These are phyloP conservation scores for Tachina grossa DNA, from an alignment of 2,888 invertebrate genomes.

Conservation along the genomic window DNA sequence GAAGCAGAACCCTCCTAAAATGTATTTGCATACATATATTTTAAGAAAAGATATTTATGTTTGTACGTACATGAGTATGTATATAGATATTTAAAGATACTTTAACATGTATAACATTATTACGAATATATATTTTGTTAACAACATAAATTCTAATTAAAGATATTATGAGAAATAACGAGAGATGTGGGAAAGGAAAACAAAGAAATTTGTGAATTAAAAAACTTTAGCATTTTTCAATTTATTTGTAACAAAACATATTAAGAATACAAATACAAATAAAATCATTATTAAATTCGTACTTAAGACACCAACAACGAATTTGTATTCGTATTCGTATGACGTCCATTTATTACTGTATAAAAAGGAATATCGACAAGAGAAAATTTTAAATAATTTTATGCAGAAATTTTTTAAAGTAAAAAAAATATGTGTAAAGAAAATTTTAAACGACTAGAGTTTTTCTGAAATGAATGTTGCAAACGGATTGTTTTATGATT, in stretches of 20 bases:
- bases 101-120: constrained; percentile 1
- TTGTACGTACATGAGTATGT: background rate
- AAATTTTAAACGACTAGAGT: constrained; percentile 42
- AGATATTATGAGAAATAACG: background rate
- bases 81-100: constrained; percentile 28
- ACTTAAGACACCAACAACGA: constrained; percentile 1
- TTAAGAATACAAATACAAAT: background rate
- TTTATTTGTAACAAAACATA: constrained; percentile 48
- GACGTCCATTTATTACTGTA: background rate
- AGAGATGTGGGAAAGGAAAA: background rate
- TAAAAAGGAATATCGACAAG: background rate
- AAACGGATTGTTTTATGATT: constrained; percentile 81
- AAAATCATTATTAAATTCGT: background rate
- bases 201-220: background rate
- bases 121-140: constrained; percentile 34
- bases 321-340: background rate
- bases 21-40: background rate
- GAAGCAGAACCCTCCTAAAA: background rate
- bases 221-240: constrained; percentile 28
- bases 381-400: constrained; percentile 42
- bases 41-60: constrained; percentile 16
- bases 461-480: constrained; percentile 64
- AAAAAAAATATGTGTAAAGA: constrained; percentile 24
- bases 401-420: constrained; percentile 35
- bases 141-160: constrained; percentile 60